Evolutionary conservation across 1,140 invertebrate species (phyloP).

Genomic region (Habropoda laboriosa): DNA sequence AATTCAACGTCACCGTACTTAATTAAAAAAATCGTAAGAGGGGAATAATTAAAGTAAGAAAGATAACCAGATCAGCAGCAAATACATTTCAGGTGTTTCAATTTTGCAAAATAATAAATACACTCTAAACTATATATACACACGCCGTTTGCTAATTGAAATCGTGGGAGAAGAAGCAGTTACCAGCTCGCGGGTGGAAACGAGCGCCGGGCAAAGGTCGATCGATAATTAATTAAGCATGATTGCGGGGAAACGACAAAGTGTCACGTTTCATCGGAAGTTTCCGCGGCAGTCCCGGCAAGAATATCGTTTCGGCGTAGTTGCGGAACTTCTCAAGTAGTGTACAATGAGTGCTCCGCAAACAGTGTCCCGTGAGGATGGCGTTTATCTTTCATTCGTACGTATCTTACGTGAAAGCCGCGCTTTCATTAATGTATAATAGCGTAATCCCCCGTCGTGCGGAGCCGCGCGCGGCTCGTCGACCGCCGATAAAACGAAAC

Average conservation of each 20-base stretch:
- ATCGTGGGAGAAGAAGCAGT: background rate
- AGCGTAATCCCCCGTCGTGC: constrained; percentile 16
- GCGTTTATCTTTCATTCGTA: constrained; percentile 62
- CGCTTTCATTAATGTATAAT: constrained; percentile 54
- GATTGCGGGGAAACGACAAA: constrained; percentile 59
- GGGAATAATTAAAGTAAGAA: too few relatives aligned
- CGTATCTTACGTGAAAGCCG: constrained; percentile 41
- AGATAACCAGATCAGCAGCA: too few relatives aligned
- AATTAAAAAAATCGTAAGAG: too few relatives aligned
- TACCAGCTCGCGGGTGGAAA: background rate
- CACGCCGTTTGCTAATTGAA: constrained; percentile 2
- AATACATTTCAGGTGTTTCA: background rate
- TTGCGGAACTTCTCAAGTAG: constrained; percentile 50
- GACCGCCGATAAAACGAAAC: constrained; percentile 32
- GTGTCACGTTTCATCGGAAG: constrained; percentile 51
- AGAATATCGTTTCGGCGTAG: constrained; percentile 53
- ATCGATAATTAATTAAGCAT: constrained; percentile 66
- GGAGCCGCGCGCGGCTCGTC: background rate
- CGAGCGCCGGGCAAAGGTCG: constrained; percentile 4
- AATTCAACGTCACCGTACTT: too few relatives aligned
- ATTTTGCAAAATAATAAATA: background rate
- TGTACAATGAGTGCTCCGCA: constrained; percentile 51
- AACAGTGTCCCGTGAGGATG: constrained; percentile 41
- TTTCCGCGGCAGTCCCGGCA: constrained; percentile 40
- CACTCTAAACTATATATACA: constrained; percentile 10